These are phyloP conservation scores for Hydra vulgaris DNA, from an alignment of 30 jellyfish, hydroid and myxozoan species.

Conservation along the genomic window DNA sequence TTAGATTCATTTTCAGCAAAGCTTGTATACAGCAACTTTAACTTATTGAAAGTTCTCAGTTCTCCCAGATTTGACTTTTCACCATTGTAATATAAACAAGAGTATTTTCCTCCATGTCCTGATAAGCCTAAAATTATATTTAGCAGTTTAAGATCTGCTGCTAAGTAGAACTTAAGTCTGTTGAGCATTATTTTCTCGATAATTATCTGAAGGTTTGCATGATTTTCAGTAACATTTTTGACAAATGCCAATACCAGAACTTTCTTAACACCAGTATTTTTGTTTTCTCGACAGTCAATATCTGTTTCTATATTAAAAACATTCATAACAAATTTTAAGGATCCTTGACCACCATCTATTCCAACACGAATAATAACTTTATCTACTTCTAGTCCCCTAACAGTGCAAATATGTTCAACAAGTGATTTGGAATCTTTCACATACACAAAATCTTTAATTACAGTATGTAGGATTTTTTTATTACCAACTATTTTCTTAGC, in stretches of 20 bases:
- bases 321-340: not conserved
- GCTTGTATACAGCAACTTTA: not conserved
- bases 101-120: not conserved
- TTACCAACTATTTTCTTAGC: not conserved
- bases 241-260: not conserved
- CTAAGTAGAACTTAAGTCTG: not conserved
- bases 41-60: not conserved
- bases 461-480: not conserved
- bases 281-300: not conserved
- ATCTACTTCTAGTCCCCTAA: not conserved
- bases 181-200: not conserved
- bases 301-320: not conserved
- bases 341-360: not conserved
- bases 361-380: not conserved
- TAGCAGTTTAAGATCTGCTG: not conserved
- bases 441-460: not conserved
- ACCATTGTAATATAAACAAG: not conserved
- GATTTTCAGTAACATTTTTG: not conserved
- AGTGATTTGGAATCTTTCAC: not conserved
- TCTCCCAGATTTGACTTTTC: not conserved
- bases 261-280: not conserved
- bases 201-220: not conserved
- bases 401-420: not conserved
- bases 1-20: not conserved
- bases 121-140: not conserved